Evolutionary conservation across 2,113 vertebrate species (phyloP).

Genomic region (Channa maculata): DNA sequence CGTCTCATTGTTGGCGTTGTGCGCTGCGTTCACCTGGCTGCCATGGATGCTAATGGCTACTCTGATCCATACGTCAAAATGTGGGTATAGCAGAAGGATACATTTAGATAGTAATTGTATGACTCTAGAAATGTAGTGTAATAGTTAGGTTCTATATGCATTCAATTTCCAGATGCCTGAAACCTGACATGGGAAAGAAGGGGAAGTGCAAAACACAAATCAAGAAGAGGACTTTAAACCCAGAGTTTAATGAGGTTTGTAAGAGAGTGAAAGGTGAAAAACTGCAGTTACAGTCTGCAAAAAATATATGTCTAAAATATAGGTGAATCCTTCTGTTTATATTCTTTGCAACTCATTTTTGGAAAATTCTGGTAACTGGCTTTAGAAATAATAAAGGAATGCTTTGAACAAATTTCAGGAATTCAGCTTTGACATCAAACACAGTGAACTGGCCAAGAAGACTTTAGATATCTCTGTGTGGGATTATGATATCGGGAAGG

Average conservation of each 20-base stretch:
- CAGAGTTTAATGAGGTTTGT: constrained; percentile 96
- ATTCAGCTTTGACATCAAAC: constrained; percentile 97
- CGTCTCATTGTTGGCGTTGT: constrained; percentile 93
- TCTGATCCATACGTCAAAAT: constrained; percentile 98
- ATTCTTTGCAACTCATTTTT: neutral
- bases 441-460: constrained; percentile 96
- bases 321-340: neutral
- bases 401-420: constrained; percentile 83
- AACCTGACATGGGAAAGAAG: constrained; percentile 98
- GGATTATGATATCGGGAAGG: constrained; percentile 98
- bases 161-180: constrained; percentile 87
- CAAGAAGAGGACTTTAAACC: constrained; percentile 98
- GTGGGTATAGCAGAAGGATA: constrained; percentile 79
- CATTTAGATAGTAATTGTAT: neutral
- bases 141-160: neutral
- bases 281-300: neutral
- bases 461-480: constrained; percentile 95
- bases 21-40: constrained; percentile 94
- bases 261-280: neutral
- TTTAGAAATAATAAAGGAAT: neutral
- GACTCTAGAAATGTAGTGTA: neutral
- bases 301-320: neutral
- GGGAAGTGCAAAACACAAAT: constrained; percentile 98
- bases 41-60: constrained; percentile 98
- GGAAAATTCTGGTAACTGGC: neutral